Evolutionary conservation across 2,113 vertebrate genomes (phyloP), one percentile per base, ranked within the genome.

Genomic region (Nothoprocta perdicaria): DNA sequence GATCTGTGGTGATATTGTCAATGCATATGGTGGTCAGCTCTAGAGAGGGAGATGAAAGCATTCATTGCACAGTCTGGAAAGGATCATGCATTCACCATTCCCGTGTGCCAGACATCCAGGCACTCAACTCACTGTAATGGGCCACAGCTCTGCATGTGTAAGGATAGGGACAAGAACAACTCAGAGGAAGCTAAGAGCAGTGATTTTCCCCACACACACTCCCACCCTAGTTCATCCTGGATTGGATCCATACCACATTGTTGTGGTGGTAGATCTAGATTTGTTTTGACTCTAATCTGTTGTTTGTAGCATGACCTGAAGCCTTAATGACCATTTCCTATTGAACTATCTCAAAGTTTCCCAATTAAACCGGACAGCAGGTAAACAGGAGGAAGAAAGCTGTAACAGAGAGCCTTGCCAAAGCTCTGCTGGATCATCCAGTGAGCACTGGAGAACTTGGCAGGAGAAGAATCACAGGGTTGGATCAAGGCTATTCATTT

Each of bases 391-490:
- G 91, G 80, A 75, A 93, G 73, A 92, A 92, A 78, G 72, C 40
- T 93, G 88, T 84, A 94, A 83, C 72, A 86, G 87, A 92, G n/a
- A 80, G 65, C 35, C 53, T 91, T 95, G 96, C 93, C 96, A 96
- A 83, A 93, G 62, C 82, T 83, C 52, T 93, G 91, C 69, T 93
- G 89, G 91, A 92, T 91, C 82, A 93, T 91, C 94, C 87, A 95
- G 65, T 65, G 43, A 96, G 73, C 50, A 43, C 72, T 94, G 92
- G 76, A 93, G 87, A 86, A 92, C 40, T 94, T 96, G 95, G 92
- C 96, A 95, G 84, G 68, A 94, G 94, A 94, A 96, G 78, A 93
- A 63, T 93, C 91, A 89, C 76, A 83, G 73, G 29, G 76, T 48
- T 94, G 95, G 89, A 96, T 89, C 40, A 38, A 77, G 61, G n/a